Evolutionary conservation across 2,113 vertebrate genomes (phyloP).

Genomic region (Xenopus tropicalis): DNA sequence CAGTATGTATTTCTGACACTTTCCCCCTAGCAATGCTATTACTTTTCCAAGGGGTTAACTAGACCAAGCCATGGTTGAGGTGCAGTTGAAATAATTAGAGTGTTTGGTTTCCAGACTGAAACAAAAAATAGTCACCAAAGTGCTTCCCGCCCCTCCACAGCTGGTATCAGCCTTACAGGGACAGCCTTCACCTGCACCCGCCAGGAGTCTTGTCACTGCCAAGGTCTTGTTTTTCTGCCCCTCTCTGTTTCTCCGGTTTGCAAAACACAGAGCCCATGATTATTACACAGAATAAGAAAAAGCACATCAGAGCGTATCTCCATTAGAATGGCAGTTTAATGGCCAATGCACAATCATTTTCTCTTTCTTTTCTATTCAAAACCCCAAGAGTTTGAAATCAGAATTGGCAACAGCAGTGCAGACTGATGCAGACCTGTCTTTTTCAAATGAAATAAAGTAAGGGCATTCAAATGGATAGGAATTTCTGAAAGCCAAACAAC

Average conservation of each 20-base stretch:
- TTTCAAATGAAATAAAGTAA: slow-evolving; percentile 9
- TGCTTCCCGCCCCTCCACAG: neutral
- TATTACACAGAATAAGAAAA: slow-evolving; percentile 41
- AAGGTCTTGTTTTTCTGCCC: slow-evolving; percentile 44
- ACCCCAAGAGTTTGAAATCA: slow-evolving; percentile 31
- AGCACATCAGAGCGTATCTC: slow-evolving; percentile 30
- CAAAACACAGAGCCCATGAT: slow-evolving; percentile 48
- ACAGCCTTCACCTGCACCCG: slow-evolving; percentile 35
- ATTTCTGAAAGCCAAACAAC: slow-evolving; percentile 6
- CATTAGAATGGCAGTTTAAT: slow-evolving; percentile 40
- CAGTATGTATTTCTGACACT: too few species aligned
- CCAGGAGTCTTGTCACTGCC: slow-evolving; percentile 43
- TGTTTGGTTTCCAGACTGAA: slow-evolving; percentile 24
- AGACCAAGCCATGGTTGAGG: slow-evolving; percentile 11
- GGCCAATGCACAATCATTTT: slow-evolving; percentile 38
- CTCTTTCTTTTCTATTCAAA: slow-evolving; percentile 33
- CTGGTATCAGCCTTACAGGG: slow-evolving; percentile 27
- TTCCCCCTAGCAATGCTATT: too few species aligned
- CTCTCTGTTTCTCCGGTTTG: slow-evolving; percentile 35
- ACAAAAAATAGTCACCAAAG: slow-evolving; percentile 27
- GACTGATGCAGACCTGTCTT: slow-evolving; percentile 24
- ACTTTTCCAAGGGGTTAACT: slow-evolving; percentile 33
- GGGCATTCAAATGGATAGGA: slow-evolving; percentile 7
- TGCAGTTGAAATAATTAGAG: slow-evolving; percentile 30
- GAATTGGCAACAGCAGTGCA: slow-evolving; percentile 30